Percentiles rank a stretch among this genome's conserved stretches.
Evolutionary conservation across 2,797 vertebrate species (phyloP).

Genomic region (Semaprochilodus insignis): DNA sequence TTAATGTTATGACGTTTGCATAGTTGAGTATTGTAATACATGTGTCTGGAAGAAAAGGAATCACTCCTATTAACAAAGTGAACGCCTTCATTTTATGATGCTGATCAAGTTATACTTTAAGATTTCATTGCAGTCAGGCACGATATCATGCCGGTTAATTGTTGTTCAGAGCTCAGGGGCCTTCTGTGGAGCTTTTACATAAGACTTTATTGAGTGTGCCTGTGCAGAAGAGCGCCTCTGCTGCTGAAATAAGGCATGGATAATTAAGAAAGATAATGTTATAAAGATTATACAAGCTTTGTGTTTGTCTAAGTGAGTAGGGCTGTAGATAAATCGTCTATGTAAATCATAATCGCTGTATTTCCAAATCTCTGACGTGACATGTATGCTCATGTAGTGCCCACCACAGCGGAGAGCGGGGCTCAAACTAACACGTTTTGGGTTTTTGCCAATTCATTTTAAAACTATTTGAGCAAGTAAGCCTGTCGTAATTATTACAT

Average conservation of each 20-base stretch:
- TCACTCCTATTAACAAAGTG: background rate
- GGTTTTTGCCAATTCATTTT: too few relatives aligned
- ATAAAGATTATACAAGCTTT: background rate
- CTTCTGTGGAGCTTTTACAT: background rate
- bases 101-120: constrained; percentile 12
- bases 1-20: constrained; percentile 40
- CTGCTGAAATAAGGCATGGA: background rate
- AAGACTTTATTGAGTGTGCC: background rate
- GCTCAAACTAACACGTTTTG: too few relatives aligned
- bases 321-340: background rate
- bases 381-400: background rate
- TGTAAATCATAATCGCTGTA: background rate
- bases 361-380: too few relatives aligned
- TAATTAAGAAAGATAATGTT: background rate
- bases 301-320: background rate
- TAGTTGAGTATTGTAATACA: constrained; percentile 12
- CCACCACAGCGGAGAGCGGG: too few relatives aligned
- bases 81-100: constrained; percentile 15
- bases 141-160: background rate
- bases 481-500: too few relatives aligned
- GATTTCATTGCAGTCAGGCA: background rate
- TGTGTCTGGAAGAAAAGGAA: background rate
- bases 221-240: background rate
- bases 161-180: background rate
- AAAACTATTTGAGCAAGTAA: too few relatives aligned